Conservation (phyloP, 2,888 invertebrate species). For the Helicoverpa assulta region DNA sequence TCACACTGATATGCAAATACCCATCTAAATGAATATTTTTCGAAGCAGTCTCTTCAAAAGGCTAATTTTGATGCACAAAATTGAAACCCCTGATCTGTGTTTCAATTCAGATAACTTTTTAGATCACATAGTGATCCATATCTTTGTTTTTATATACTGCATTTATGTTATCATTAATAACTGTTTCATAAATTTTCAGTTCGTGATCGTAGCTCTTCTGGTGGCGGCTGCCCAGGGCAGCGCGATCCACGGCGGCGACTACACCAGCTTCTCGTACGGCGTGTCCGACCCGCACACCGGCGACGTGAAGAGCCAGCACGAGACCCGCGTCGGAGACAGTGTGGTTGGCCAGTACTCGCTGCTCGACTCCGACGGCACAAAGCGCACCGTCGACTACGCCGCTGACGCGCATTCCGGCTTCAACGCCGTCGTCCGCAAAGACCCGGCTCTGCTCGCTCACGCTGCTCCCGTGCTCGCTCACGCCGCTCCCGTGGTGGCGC, state of each 20-base stretch:
- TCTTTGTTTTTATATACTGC: no score
- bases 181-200: slow-evolving; percentile 73
- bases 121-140: no score
- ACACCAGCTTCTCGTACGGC: slow-evolving; percentile 86
- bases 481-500: slow-evolving; percentile 75
- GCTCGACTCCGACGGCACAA: slow-evolving; percentile 91
- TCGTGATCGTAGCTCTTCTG: slow-evolving; percentile 83
- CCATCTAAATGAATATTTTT: no score
- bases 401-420: slow-evolving; percentile 89
- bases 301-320: slow-evolving; percentile 90
- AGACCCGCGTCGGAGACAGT: slow-evolving; percentile 91
- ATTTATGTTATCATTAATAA: not conserved
- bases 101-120: no score
- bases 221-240: slow-evolving; percentile 85
- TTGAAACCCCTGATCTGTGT: no score
- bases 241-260: slow-evolving; percentile 81
- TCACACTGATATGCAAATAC: no score
- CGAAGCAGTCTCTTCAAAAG: no score
- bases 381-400: slow-evolving; percentile 91
- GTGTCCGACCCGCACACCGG: slow-evolving; percentile 88
- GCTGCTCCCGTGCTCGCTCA: slow-evolving; percentile 74
- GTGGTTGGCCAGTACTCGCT: slow-evolving; percentile 90
- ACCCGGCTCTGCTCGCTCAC: slow-evolving; percentile 77
- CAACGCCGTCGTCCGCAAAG: slow-evolving; percentile 89
- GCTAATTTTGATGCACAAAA: no score